Base-by-base conservation (phyloP, 1,140 invertebrate species). In the Geopemphigus sp. region DNA sequence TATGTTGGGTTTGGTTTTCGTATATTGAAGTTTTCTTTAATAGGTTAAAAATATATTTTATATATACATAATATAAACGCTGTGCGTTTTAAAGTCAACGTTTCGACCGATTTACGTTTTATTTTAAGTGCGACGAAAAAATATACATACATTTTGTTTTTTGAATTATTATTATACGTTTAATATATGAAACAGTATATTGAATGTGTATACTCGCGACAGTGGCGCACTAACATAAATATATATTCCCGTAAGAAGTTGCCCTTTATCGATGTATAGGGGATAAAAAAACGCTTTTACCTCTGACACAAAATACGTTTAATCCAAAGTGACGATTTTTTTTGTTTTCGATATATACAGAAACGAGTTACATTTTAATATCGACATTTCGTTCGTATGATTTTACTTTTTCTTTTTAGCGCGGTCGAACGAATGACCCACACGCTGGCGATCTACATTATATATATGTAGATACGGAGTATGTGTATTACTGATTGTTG, bases 31-130 rank as follows among this genome's bases (percentile, higher is more conserved):
- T n/a, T n/a, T n/a, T n/a, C n/a, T n/a, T n/a, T n/a, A n/a, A n/a
- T n/a, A n/a, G n/a, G n/a, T n/a, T n/a, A n/a, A n/a, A n/a, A n/a
- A n/a, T n/a, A n/a, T n/a, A n/a, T n/a, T n/a, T n/a, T n/a, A n/a
- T n/a, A n/a, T n/a, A n/a, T n/a, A n/a, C n/a, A n/a, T 66, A 45
- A n/a, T 66, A 66, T 66, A 66, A 66, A 66, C 32, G 26, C 39
- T 66, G 63, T 39, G 63, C 19, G n/a, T 68, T 68, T 39, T 50
- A 24, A 68, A 68, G 50, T 68, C n/a, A n/a, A 68, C 50, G 26
- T 26, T 15, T 17, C 6, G 0, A 50, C 66, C 45, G 22, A 68
- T 68, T 68, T 68, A 68, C n/a, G 66, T 68, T 68, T 50, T 47
- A 68, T 50, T 26, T 66, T 50, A 68, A n/a, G 12, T 50, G 66